phyloP scores from a whole-genome alignment of 2,888 invertebrate genomes.

The Lagria hirta region DNA sequence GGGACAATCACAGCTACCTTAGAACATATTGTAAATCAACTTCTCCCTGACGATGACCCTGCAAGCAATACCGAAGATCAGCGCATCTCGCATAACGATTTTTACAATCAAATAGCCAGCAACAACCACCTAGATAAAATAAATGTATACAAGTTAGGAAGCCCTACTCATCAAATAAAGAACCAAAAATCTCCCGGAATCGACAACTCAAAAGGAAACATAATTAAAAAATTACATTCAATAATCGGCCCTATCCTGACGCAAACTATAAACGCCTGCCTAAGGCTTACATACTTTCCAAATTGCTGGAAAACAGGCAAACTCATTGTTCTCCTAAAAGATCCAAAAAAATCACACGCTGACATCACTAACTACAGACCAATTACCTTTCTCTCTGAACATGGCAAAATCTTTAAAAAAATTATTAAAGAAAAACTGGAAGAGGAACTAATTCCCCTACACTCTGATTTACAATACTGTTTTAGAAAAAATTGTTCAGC shows the following conservation, averaged over 20 bases:
- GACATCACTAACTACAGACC: conserved; percentile 9
- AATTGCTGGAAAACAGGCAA: conserved; percentile 9
- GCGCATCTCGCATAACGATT: not conserved
- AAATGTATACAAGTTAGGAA: no score
- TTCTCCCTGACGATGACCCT: conserved; percentile 2
- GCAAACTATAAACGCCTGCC: conserved; percentile 1
- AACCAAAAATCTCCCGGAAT: conserved; percentile 3
- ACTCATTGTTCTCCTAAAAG: no score
- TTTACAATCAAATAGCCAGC: no score
- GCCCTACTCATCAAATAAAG: not conserved
- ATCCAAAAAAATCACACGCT: no score
- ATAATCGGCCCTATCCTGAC: not conserved
- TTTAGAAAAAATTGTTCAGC: conserved; percentile 6
- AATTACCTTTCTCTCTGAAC: conserved; percentile 6
- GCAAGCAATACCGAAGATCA: not conserved
- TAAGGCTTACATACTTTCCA: conserved; percentile 5
- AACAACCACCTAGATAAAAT: no score
- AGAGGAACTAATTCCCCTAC: not conserved
- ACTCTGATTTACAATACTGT: conserved; percentile 4
- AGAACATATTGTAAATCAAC: no score
- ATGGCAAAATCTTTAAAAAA: conserved; percentile 10
- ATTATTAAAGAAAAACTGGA: conserved; percentile 3
- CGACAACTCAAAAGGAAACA: conserved; percentile 4
- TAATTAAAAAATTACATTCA: conserved; percentile 1
- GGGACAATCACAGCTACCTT: no score